These are phyloP conservation scores for Craterocephalus amniculus DNA, from an alignment of 2,797 vertebrate species.

Conservation along the genomic window DNA sequence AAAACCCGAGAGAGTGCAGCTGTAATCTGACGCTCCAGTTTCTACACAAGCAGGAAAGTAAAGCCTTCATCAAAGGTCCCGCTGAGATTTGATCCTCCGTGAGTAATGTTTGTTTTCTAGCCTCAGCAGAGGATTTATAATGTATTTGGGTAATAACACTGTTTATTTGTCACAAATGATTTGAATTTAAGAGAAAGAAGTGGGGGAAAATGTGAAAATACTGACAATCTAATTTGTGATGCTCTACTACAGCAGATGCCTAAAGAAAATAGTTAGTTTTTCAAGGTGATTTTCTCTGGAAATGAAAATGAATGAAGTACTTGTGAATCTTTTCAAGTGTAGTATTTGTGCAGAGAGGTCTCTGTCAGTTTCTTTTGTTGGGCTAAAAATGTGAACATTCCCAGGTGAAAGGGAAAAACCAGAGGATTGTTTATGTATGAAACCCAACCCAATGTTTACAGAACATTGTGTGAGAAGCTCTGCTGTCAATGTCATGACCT, in stretches of 20 bases:
- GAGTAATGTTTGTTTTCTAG: constrained; percentile 39
- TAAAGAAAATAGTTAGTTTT: constrained; percentile 13
- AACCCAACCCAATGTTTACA: constrained; percentile 48
- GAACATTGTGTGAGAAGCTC: constrained; percentile 39
- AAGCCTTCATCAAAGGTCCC: constrained; percentile 68
- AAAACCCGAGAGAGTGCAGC: constrained; percentile 58
- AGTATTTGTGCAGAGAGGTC: constrained; percentile 16
- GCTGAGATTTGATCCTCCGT: constrained; percentile 56
- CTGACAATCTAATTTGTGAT: constrained; percentile 5
- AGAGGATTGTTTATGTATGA: constrained; percentile 66
- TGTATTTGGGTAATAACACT: neutral
- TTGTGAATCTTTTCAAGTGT: constrained; percentile 13
- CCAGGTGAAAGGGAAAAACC: constrained; percentile 45
- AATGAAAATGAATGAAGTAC: neutral
- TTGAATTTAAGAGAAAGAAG: neutral
- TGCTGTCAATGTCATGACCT: constrained; percentile 45
- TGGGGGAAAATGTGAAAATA: neutral
- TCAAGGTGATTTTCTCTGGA: constrained; percentile 1
- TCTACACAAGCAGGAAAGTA: constrained; percentile 59
- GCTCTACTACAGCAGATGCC: constrained; percentile 13
- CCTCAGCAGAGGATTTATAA: constrained; percentile 9
- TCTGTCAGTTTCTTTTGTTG: constrained; percentile 44
- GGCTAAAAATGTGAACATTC: constrained; percentile 37
- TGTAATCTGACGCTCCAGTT: constrained; percentile 64
- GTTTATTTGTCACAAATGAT: constrained; percentile 5